Evolutionary conservation across 2,113 vertebrate species (phyloP).

Genomic region (Columbina picui): DNA sequence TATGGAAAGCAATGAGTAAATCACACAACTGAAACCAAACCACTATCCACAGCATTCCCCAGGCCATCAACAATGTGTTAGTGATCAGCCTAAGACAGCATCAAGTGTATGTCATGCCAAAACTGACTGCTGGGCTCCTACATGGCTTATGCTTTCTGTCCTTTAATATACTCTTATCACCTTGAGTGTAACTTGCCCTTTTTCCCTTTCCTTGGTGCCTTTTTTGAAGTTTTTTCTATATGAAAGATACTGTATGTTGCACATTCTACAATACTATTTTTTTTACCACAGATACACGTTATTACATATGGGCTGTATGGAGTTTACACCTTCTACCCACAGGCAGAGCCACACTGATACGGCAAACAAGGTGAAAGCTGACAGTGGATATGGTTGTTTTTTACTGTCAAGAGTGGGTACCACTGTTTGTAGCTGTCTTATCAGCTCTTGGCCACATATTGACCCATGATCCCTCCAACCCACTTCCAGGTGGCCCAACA

Average conservation of each 20-base stretch:
- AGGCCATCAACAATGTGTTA: not conserved
- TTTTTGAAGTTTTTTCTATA: not conserved
- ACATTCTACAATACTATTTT: not conserved
- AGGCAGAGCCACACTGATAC: accelerated
- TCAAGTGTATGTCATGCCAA: not conserved
- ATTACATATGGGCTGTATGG: not conserved
- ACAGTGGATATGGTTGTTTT: not conserved
- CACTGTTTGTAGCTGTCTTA: not conserved
- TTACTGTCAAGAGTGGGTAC: not conserved
- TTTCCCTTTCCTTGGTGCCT: not conserved
- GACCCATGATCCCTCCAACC: not conserved
- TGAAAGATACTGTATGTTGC: not conserved
- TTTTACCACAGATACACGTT: not conserved
- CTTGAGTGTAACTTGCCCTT: not conserved
- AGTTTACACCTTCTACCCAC: not conserved
- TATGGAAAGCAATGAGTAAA: not conserved
- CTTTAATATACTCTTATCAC: not conserved
- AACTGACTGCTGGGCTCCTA: not conserved
- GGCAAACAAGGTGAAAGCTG: not conserved
- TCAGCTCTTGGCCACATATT: not conserved
- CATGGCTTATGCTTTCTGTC: not conserved
- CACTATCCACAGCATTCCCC: not conserved
- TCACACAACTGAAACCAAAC: not conserved
- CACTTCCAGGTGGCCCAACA: not conserved
- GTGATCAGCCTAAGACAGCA: not conserved